Percentiles rank a stretch among this genome's conserved stretches.
phyloP scores from a whole-genome alignment of 2,888 invertebrate genomes.

The Blomia tropicalis region DNA sequence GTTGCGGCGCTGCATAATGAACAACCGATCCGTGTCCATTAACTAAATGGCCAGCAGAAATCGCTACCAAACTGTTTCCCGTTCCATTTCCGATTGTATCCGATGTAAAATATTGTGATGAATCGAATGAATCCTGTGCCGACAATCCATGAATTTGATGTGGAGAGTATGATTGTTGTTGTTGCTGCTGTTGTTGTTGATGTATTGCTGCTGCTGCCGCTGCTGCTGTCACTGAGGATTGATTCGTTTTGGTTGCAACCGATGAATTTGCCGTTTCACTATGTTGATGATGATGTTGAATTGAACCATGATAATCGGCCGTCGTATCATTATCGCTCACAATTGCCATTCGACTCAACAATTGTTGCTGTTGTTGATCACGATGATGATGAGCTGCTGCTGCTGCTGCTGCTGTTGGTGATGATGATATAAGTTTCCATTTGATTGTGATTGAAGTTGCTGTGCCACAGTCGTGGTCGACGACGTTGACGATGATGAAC shows the following conservation, averaged over 20 bases:
- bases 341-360: neutral
- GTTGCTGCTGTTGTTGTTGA: neutral
- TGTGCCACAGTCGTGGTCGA: no score
- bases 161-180: neutral
- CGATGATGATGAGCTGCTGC: no score
- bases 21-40: slow-evolving; percentile 19
- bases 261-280: neutral
- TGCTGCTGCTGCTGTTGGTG: no score
- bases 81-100: neutral
- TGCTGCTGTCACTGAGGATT: neutral
- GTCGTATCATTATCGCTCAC: neutral
- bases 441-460: no score
- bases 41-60: neutral
- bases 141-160: neutral
- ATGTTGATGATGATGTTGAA: neutral
- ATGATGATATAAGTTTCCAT: no score
- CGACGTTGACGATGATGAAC: no score
- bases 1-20: slow-evolving; percentile 21
- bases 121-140: neutral
- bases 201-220: neutral
- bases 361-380: no score
- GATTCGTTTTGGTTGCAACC: neutral
- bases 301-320: neutral
- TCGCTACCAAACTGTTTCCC: neutral
- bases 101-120: neutral